Evolutionary conservation across 2,888 invertebrate genomes (phyloP), one percentile per base, ranked within the genome.

Genomic region (Yponomeuta sedellus): DNA sequence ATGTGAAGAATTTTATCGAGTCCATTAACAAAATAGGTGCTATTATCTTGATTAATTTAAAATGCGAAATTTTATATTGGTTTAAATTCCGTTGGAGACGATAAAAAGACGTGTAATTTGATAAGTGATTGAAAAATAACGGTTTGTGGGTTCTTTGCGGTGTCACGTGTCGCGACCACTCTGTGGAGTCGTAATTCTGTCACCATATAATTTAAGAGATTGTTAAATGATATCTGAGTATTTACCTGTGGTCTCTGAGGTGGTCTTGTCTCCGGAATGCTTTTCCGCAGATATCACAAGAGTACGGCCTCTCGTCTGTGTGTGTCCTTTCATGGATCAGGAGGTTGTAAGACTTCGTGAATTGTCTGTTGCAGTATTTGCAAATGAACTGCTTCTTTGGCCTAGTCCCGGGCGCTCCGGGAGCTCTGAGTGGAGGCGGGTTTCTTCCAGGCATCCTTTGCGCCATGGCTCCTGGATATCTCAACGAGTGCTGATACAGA

Each of bases 331-430:
- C 99, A 85, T 99, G 99, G 74, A 99, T 99, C 77, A 99, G 93
- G 75, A 99, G 93, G 86, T 99, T 99, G 93, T 99, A 99, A 64
- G 98, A 97, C 86, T 99, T 99, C 71, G 98, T 99, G 90, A 99
- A 99, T 81, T 98, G 97, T 56, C 99, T 94, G 81, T 97, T 96
- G 92, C 99, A 99, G 88, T 96, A 99, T 89, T 98, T 97, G 93
- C 99, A 99, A 79, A 99, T 98, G 90, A 98, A 99, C 88, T 99
- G 95, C 74, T 95, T 95, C 83, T 95, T 95, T 63, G 95, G 95
- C 70, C 95, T 91, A 44, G 89, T 92, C 73, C 94, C 93, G 64
- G 92, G 92, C 4, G 87, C 89, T 64, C 92, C 91, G 1, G 92
- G 92, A 0, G 93, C 91, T 75, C 93, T 87, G 79, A 93, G 79